Base-by-base conservation (phyloP, 2,888 invertebrate species). In the Caenorhabditis zanzibari region DNA sequence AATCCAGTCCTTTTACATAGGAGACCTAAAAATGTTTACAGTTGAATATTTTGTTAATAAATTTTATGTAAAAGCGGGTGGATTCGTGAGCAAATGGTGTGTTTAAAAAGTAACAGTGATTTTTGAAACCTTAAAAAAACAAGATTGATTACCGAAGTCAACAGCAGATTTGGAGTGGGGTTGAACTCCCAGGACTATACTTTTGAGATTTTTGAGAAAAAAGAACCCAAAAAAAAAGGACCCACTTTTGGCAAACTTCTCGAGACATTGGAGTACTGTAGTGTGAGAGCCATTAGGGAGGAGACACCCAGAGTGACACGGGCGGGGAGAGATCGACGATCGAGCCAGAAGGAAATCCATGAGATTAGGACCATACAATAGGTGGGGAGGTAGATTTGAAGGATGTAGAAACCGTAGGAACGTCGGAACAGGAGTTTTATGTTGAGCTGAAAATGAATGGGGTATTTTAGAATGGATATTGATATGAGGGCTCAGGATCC, bases 261-360 rank as follows among this genome's bases (percentile, higher is more conserved):
- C 2, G 90, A 90, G 9, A 92, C 90, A 80, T 92, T 92, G 16
- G 87, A 87, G 85, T 92, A 92, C 75, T 92, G 92, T 63, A 92
- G 85, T 14, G 91, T 92, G 16, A 92, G 85, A 14, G 92, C 92
- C 91, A 92, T 91, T n/a, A 92, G 82, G 9, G 91, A 91, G 14
- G 90, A 90, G 19, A 92, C 91, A 22, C 91, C 91, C 9, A 91
- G 81, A 5, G 90, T 91, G 6, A 91, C 90, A 10, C 91, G 66
- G 0, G 89, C 90, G 1, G 90, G 90, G 0, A 90, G 72, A 81
- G 86, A 85, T 38, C 86, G 83, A 54, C 88, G 85, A 75, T 92
- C 92, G 44, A 92, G 79, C 92, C 92, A 92, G 80, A 92, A 92
- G 9, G 90, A 90, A 64, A 92, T 91, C 90, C 91, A 92, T n/a